Evolutionary conservation across 2,113 vertebrate genomes (phyloP).

Genomic region (Sphaerodactylus townsendi): DNA sequence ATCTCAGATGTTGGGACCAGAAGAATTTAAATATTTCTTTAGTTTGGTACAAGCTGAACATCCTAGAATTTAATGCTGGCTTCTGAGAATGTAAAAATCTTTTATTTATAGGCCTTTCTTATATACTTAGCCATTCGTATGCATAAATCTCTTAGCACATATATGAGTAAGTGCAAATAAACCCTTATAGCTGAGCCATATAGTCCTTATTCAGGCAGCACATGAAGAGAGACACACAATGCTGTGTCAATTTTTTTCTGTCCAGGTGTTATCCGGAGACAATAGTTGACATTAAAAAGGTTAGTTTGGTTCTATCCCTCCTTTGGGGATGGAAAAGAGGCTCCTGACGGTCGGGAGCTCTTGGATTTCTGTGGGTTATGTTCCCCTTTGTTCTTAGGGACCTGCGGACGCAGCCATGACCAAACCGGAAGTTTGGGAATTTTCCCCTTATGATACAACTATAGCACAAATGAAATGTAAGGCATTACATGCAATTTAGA

Average conservation of each 20-base stretch:
- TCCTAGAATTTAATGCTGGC: not conserved
- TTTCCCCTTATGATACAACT: not conserved
- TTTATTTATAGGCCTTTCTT: not conserved
- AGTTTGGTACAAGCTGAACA: not conserved
- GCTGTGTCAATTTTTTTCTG: not conserved
- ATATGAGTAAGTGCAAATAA: not conserved
- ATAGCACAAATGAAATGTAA: slow-evolving; percentile 14
- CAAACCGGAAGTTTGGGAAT: too few relatives aligned
- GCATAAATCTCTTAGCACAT: not conserved
- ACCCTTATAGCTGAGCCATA: fast-evolving
- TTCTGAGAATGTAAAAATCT: not conserved
- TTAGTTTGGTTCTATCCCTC: too few relatives aligned
- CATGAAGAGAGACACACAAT: not conserved
- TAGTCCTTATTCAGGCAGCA: slow-evolving; percentile 3
- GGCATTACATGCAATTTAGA: slow-evolving; percentile 30
- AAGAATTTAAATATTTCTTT: not conserved
- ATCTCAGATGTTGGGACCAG: too few relatives aligned
- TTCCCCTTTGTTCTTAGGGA: too few relatives aligned
- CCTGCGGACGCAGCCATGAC: too few relatives aligned
- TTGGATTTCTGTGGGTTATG: too few relatives aligned
- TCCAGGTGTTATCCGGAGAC: not conserved
- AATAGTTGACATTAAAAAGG: slow-evolving; percentile 21
- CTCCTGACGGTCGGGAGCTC: too few relatives aligned
- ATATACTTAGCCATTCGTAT: not conserved
- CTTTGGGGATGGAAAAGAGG: too few relatives aligned